Evolutionary conservation across 2,797 vertebrate genomes (phyloP).

Genomic region (Cichlasoma orientale): DNA sequence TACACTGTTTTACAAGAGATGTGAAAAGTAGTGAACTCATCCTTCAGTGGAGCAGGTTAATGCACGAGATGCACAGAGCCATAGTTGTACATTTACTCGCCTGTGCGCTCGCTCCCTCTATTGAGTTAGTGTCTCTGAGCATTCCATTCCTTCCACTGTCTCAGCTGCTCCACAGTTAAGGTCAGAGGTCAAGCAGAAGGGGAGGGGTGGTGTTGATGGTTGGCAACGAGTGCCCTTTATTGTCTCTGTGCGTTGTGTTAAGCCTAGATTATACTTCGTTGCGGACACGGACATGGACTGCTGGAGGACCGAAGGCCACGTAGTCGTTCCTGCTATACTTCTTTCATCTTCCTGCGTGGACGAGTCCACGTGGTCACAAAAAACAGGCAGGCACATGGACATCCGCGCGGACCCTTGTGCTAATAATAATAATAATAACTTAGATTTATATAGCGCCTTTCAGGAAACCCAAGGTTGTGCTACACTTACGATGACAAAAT

Average conservation of each 20-base stretch:
- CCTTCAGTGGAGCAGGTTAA: conserved; percentile 4
- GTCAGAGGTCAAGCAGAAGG: conserved; percentile 58
- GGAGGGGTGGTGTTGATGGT: background rate
- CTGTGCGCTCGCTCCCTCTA: background rate
- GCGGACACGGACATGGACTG: too few species aligned
- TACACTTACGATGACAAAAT: too few species aligned
- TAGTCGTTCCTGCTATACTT: too few species aligned
- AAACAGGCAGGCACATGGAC: too few species aligned
- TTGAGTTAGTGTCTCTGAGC: conserved; percentile 32
- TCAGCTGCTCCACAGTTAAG: conserved; percentile 46
- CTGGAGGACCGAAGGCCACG: too few species aligned
- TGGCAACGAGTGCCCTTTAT: conserved; percentile 28
- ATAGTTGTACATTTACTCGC: conserved; percentile 45
- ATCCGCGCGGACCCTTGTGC: too few species aligned
- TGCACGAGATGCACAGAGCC: background rate
- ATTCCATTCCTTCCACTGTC: conserved; percentile 61
- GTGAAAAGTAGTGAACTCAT: background rate
- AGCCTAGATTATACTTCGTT: too few species aligned
- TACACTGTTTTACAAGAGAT: background rate
- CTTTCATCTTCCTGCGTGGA: too few species aligned
- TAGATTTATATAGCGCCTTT: too few species aligned
- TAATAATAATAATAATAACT: too few species aligned
- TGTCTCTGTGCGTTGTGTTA: conserved; percentile 9
- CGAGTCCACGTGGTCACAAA: too few species aligned
- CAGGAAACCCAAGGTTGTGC: too few species aligned